Evolutionary conservation across 2,797 vertebrate species (phyloP), one percentile per base, ranked within the genome.

Genomic region (Nannoperca australis): DNA sequence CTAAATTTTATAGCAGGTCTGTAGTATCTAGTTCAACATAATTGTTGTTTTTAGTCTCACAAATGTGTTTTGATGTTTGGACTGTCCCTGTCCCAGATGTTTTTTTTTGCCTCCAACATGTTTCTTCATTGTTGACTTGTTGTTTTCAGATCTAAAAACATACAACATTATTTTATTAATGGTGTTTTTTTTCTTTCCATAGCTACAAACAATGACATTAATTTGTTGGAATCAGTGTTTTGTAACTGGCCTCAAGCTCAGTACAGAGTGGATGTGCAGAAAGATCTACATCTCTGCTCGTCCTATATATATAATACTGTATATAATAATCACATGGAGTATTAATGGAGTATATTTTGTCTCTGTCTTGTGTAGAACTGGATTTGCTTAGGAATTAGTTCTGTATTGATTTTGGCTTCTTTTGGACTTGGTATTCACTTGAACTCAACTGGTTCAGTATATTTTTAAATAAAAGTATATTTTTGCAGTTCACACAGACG

Each of bases 151-250:
- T 79, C 5, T 54, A 18, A 59, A 59, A 45, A 42, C 49, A 66
- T 24, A 27, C 59, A 17, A 71, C 51, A 49, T 20, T 7, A 38
- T 65, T 64, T 64, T 38, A 24, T 70, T 61, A 51, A 61, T 36
- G 45, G 4, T 56, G 62, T 13, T 50, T 76, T 58, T 73, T 73
- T 75, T 70, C 44, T 32, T 66, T 34, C 50, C 15, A 24, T 58
- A 8, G 7, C 50, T 55, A 51, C 36, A 58, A 75, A 67, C 66
- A 58, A 13, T 75, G 50, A 76, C 38, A 71, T 72, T 67, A 3
- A 66, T 80, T 81, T 66, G 77, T 62, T 14, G 60, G 76, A 76
- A 73, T 64, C 45, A 40, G 50, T 34, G 20, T 68, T 50, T 50
- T 79, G 54, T 30, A 60, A 40, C 53, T 70, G 32, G 58, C 76